Percentiles rank a stretch among this genome's conserved stretches.
Conservation (phyloP, 1,140 invertebrate genomes). For the Heliothis virescens region DNA sequence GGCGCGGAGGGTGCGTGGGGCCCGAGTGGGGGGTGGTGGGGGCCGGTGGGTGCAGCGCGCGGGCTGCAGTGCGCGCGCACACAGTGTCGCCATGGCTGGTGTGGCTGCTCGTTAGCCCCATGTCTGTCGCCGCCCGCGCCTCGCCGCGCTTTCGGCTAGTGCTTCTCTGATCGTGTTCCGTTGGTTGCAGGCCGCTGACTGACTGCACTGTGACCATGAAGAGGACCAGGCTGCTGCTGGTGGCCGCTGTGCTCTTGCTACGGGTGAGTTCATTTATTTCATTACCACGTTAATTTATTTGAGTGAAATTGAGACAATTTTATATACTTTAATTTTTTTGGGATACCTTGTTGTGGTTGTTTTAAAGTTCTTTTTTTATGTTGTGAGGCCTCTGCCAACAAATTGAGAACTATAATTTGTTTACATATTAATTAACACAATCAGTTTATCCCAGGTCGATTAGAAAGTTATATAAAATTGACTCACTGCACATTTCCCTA, state of each 20-base stretch:
- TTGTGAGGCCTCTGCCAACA: no score
- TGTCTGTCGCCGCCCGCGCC: conserved; percentile 64
- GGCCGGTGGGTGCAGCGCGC: conserved; percentile 20
- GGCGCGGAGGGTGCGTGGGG: conserved; percentile 47
- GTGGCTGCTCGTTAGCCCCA: conserved; percentile 59
- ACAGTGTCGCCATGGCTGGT: conserved; percentile 55
- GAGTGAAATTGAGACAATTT: conserved; percentile 18
- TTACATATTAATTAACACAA: background rate
- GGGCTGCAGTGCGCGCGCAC: conserved; percentile 49
- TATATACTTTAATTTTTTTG: background rate
- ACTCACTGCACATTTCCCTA: background rate
- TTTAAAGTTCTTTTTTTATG: background rate
- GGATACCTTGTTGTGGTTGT: background rate
- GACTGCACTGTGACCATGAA: conserved; percentile 80
- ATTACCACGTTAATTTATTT: background rate
- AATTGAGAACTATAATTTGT: background rate
- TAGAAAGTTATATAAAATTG: conserved; percentile 1
- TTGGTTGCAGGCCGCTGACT: conserved; percentile 80
- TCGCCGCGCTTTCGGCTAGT: conserved; percentile 57
- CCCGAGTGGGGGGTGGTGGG: conserved; percentile 38
- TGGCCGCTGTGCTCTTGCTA: conserved; percentile 79
- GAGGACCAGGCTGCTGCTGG: conserved; percentile 78
- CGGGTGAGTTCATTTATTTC: conserved; percentile 66
- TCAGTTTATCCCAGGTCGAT: background rate
- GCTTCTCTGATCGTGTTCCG: conserved; percentile 68